Evolutionary conservation across 2,113 vertebrate species (phyloP).

Genomic region (Pseudolaguvia tuberculata): DNA sequence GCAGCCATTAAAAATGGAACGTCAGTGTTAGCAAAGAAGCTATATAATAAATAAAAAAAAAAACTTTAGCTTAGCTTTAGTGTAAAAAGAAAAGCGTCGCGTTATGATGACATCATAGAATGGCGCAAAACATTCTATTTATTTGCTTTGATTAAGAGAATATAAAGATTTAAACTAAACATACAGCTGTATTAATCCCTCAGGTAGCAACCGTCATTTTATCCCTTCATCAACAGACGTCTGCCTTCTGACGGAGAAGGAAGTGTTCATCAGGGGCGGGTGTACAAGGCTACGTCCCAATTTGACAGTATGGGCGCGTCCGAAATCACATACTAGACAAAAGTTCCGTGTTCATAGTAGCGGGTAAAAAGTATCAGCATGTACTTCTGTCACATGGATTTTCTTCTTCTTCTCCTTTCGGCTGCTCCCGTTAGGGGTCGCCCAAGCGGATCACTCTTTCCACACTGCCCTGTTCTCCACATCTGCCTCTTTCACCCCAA

Average conservation of each 20-base stretch:
- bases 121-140: not conserved
- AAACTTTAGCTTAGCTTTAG: conserved; percentile 21
- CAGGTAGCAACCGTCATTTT: not conserved
- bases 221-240: conserved; percentile 4
- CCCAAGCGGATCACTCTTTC: no score
- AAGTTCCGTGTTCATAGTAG: no score
- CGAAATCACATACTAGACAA: not conserved
- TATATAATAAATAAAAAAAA: not conserved
- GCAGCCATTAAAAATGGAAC: conserved; percentile 6
- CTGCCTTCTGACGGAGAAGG: conserved; percentile 4
- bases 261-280: not conserved
- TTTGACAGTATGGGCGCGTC: not conserved
- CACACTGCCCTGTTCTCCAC: no score
- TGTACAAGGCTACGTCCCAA: not conserved
- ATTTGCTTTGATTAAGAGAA: not conserved
- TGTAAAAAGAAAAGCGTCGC: not conserved
- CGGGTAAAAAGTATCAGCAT: no score
- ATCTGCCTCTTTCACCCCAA: no score
- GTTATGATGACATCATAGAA: conserved; percentile 2
- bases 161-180: not conserved
- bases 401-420: no score
- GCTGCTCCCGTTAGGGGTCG: no score
- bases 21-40: not conserved
- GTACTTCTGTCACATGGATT: no score
- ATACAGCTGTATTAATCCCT: not conserved